These are phyloP conservation scores for Cantharis rustica DNA, from an alignment of 2,888 invertebrate species.

Conservation along the genomic window DNA sequence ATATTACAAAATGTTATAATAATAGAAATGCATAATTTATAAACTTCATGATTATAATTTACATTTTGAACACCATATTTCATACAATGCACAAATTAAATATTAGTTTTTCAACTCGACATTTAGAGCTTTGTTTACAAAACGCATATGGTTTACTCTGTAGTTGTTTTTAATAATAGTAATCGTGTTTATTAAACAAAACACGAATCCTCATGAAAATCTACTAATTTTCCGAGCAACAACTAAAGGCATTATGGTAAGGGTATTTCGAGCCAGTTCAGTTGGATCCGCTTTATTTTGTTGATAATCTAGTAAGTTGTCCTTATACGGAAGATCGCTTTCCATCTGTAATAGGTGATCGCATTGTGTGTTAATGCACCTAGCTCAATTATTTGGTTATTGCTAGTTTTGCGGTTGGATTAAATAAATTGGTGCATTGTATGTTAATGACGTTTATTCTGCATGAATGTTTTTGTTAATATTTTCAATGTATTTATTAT, in stretches of 20 bases:
- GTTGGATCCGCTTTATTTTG: not conserved
- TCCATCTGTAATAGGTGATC: slow-evolving; percentile 26
- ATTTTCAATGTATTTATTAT: not conserved
- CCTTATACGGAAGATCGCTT: slow-evolving; percentile 22
- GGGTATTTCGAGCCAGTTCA: not conserved
- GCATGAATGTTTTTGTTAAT: slow-evolving; percentile 24
- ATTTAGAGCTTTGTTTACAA: not conserved
- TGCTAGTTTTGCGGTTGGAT: slow-evolving; percentile 21
- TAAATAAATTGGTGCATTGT: slow-evolving; percentile 25
- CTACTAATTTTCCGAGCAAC: not conserved
- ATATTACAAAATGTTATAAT: not conserved
- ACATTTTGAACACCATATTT: not conserved
- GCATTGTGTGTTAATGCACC: slow-evolving; percentile 33
- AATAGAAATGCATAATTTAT: not conserved
- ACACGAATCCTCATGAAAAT: not conserved
- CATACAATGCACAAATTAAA: slow-evolving; percentile 18
- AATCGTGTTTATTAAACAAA: not conserved
- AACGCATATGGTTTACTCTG: not conserved
- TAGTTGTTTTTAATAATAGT: not conserved
- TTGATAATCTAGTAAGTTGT: not conserved
- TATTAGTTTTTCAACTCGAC: slow-evolving; percentile 7
- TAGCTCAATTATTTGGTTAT: slow-evolving; percentile 23
- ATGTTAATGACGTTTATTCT: slow-evolving; percentile 27
- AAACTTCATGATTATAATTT: not conserved
- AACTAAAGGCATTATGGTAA: not conserved